Conservation (phyloP, 2,797 vertebrate species). For the Phrynocephalus guinanensis region DNA sequence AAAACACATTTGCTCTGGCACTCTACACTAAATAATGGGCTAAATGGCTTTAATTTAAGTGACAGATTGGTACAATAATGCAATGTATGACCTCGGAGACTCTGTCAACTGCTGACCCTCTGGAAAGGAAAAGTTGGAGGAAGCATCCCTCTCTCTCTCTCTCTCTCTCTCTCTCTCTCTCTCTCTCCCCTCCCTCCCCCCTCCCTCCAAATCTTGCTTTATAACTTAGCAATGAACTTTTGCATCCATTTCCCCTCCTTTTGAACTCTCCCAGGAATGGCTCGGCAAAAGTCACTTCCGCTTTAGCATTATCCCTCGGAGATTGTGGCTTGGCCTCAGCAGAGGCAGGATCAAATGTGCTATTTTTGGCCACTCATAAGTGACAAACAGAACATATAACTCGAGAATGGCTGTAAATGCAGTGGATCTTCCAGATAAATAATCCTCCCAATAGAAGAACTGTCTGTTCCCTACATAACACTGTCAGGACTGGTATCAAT, state of each 20-base stretch:
- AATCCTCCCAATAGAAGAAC: constrained; percentile 23
- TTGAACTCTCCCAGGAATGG: constrained; percentile 32
- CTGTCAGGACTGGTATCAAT: constrained; percentile 11
- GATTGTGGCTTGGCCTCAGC: constrained; percentile 35
- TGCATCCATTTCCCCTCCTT: constrained; percentile 46
- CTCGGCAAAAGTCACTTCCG: constrained; percentile 2
- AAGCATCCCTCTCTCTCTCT: constrained; percentile 41
- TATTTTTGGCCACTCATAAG: constrained; percentile 12
- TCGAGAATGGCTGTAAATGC: fast-evolving
- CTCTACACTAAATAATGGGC: constrained; percentile 63
- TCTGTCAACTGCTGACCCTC: constrained; percentile 60
- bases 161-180: background rate
- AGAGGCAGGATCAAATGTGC: background rate
- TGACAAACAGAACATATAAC: constrained; percentile 21
- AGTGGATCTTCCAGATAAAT: constrained; percentile 17
- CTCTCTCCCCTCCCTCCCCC: constrained; percentile 26
- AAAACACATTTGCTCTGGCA: constrained; percentile 67
- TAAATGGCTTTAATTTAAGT: constrained; percentile 72
- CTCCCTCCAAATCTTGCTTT: constrained; percentile 29
- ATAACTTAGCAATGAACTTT: constrained; percentile 61
- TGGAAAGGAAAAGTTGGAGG: constrained; percentile 56
- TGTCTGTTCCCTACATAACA: constrained; percentile 1
- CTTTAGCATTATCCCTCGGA: background rate
- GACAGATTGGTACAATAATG: constrained; percentile 69
- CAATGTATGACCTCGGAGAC: constrained; percentile 65